phyloP scores from a whole-genome alignment of 2,113 vertebrate species.

The Alces alces region DNA sequence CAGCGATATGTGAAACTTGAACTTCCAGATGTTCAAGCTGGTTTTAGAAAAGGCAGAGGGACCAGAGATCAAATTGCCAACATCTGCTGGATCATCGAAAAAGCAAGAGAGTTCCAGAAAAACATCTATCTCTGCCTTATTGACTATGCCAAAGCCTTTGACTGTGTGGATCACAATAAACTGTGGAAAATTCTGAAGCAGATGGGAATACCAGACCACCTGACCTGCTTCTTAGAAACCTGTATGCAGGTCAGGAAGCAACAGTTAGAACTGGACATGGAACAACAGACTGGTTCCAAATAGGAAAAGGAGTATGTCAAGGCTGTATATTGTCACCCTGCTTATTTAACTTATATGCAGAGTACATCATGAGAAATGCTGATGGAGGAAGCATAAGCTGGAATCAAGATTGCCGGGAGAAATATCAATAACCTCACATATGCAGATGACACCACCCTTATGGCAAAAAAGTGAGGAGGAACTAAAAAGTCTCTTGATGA shows the following conservation, averaged over 20 bases:
- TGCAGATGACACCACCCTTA: neutral
- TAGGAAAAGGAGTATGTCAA: neutral
- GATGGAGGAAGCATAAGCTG: neutral
- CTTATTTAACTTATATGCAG: neutral
- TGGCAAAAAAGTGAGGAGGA: neutral
- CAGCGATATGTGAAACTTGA: fast-evolving
- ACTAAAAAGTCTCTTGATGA: neutral
- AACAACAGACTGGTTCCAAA: neutral
- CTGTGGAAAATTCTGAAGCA: neutral
- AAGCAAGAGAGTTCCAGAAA: no score
- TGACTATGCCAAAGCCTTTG: neutral
- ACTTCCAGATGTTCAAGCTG: neutral
- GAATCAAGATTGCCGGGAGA: neutral
- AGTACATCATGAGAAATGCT: neutral
- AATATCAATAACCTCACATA: neutral
- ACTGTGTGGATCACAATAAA: neutral
- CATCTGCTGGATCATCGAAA: no score
- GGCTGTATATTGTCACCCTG: neutral
- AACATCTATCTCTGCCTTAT: neutral
- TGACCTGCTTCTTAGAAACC: neutral
- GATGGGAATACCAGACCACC: neutral
- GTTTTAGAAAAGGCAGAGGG: neutral
- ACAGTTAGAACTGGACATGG: neutral
- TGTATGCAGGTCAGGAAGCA: neutral
- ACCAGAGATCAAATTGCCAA: no score